Conservation (phyloP, 2,888 invertebrate species). For the Drosophila nr. perissopoda region DNA sequence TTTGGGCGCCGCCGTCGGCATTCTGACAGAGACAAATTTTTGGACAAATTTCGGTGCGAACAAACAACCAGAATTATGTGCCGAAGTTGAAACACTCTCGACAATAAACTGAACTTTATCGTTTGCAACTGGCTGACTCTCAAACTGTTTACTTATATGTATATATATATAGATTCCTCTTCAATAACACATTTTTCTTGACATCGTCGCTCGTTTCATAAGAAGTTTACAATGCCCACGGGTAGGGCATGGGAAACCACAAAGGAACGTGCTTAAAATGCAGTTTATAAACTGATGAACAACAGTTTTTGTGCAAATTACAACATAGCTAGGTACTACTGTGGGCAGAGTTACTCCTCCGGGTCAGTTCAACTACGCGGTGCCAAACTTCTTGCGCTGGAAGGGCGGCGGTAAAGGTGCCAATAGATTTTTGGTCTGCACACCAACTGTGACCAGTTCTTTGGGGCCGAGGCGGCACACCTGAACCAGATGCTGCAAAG, state of each 20-base stretch:
- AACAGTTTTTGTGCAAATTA: slow-evolving; percentile 20
- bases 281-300: slow-evolving; percentile 21
- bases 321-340: slow-evolving; percentile 38
- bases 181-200: not conserved
- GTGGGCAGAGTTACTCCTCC: slow-evolving; percentile 9
- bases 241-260: slow-evolving; percentile 5
- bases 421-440: slow-evolving; percentile 89
- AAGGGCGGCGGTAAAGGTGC: slow-evolving; percentile 90
- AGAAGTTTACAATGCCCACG: not conserved
- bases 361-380: slow-evolving; percentile 50
- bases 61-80: not conserved
- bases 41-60: slow-evolving; percentile 33
- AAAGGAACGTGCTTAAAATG: slow-evolving; percentile 20
- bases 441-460: slow-evolving; percentile 92
- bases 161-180: not conserved
- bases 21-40: slow-evolving; percentile 65
- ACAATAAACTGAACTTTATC: not conserved
- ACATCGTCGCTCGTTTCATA: not conserved
- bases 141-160: not conserved
- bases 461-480: slow-evolving; percentile 89
- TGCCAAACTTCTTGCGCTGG: slow-evolving; percentile 88
- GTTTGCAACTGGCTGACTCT: not conserved
- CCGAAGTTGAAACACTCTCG: not conserved
- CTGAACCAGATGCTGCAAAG: slow-evolving; percentile 89
- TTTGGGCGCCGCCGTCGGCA: slow-evolving; percentile 7